phyloP scores from a whole-genome alignment of 2,888 invertebrate species.

The Chirona hameri region DNA sequence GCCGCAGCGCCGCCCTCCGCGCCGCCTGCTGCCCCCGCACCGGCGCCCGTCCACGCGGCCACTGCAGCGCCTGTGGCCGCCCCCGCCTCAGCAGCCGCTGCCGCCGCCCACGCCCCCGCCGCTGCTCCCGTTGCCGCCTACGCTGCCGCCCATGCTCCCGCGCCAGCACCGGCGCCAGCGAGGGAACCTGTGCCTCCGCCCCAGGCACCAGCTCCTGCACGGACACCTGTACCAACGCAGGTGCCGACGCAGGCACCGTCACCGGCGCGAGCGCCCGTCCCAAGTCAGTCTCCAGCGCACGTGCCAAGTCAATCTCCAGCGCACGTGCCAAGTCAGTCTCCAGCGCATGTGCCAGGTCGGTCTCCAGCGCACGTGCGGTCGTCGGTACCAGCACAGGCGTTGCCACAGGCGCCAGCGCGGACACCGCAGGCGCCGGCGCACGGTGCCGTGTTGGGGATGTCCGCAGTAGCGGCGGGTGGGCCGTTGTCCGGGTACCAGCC shows the following conservation, averaged over 20 bases:
- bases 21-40: neutral
- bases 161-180: neutral
- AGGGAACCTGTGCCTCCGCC: neutral
- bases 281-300: too few relatives aligned
- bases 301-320: too few relatives aligned
- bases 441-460: neutral
- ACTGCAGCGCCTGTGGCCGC: neutral
- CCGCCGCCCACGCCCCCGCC: too few relatives aligned
- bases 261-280: neutral
- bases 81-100: neutral
- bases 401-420: neutral
- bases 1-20: neutral
- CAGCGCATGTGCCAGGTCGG: too few relatives aligned
- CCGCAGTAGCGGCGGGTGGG: neutral
- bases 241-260: neutral
- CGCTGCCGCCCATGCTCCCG: neutral
- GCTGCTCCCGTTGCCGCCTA: neutral
- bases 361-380: neutral
- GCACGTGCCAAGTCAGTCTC: too few relatives aligned
- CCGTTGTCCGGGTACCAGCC: constrained; percentile 4
- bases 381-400: neutral
- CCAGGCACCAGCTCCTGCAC: neutral
- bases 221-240: neutral
- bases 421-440: neutral
- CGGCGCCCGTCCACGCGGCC: neutral